Percentiles rank a stretch among this genome's conserved stretches.
Conservation (phyloP, 2,113 vertebrate genomes). For the Lepisosteus oculatus region DNA sequence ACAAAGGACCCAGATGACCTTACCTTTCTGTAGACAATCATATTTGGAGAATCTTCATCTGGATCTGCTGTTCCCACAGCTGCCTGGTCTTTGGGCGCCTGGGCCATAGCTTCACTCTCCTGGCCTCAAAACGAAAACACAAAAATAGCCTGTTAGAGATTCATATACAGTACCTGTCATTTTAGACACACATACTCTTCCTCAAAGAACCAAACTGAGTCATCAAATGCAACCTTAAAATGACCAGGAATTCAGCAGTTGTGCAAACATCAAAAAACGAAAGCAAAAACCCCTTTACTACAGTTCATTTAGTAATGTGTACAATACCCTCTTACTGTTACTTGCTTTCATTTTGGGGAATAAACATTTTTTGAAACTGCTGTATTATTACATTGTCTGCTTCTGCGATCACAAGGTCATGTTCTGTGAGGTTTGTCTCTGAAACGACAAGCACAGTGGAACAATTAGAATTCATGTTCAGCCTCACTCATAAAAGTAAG, state of each 20-base stretch:
- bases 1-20: constrained; percentile 30
- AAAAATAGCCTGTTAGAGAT: background rate
- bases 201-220: background rate
- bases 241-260: background rate
- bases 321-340: too few species aligned
- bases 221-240: background rate
- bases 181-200: background rate
- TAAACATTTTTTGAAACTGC: too few species aligned
- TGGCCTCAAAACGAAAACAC: constrained; percentile 22
- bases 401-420: too few species aligned
- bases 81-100: constrained; percentile 71
- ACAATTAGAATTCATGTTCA: too few species aligned
- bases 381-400: too few species aligned
- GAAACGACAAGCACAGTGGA: too few species aligned
- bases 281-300: background rate
- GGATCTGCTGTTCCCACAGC: constrained; percentile 65
- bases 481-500: too few species aligned
- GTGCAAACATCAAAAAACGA: background rate
- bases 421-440: too few species aligned
- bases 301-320: background rate
- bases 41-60: constrained; percentile 92
- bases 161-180: too few species aligned
- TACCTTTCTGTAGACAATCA: constrained; percentile 96
- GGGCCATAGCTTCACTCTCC: constrained; percentile 74
- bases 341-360: too few species aligned